Base-by-base conservation (phyloP, 2,113 vertebrate genomes). In the Oncorhynchus mykiss region DNA sequence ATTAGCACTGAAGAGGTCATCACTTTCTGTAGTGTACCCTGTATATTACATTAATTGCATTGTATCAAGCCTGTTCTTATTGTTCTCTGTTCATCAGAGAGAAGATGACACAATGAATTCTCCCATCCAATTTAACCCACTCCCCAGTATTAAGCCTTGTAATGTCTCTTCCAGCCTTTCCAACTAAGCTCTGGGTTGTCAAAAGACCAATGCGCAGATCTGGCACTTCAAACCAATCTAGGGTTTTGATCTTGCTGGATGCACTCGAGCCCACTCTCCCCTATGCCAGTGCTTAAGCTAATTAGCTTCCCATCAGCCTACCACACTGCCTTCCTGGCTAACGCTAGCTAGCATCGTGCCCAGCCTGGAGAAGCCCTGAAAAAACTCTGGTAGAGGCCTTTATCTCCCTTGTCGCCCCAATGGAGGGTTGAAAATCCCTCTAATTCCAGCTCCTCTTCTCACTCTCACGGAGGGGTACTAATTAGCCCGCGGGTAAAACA, bases 231-330 rank as follows among this genome's bases (percentile, higher is more conserved):
- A 79, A 84, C 70, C 72, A 75, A 77, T 86, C 83, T 80, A 72
- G 72, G 54, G 3, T 73, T 88, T 85, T 84, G 71, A 87, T 89
- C 72, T 85, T 73, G 73, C 54, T 82, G 82, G 82, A 83, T 78
- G 70, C 79, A 73, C 76, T 82, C 66, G 78, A 6, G 82, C 72
- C 72, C 62, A 66, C 66, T 73, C 72, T 75, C 54, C 82, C 68
- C 73, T 79, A 80, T 80, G 83, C 82, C 85, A 87, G 82, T 73
- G 85, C 84, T 89, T 89, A 82, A 86, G 78, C 85, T 90, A 91
- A 93, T 91, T 88, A 89, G 76, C 78, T 85, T 87, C 79, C 80
- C 80, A 89, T 90, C 90, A 87, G 76, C 80, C 76, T 82, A 79
- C 85, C 81, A 80, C 84, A 79, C 84, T 83, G 87, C 75, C 85